Percentiles rank a stretch among this genome's conserved stretches.
phyloP scores from a whole-genome alignment of 2,888 invertebrate species.

The Ariolimax columbianus region DNA sequence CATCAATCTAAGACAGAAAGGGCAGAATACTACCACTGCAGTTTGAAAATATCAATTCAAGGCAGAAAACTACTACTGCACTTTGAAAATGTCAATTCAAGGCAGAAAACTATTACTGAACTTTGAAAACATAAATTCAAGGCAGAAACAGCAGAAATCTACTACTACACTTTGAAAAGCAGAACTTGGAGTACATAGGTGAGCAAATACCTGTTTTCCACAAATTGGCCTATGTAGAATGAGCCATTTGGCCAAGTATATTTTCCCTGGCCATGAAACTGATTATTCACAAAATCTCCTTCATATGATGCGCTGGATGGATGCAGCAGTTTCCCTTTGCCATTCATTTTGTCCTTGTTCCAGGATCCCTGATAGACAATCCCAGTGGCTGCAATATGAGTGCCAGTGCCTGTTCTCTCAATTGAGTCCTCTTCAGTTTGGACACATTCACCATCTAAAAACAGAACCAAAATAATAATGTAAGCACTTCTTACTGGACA shows the following conservation, averaged over 20 bases:
- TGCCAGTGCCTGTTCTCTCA: slow-evolving; percentile 73
- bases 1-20: no score
- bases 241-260: slow-evolving; percentile 78
- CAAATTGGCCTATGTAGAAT: slow-evolving; percentile 75
- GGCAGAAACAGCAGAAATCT: no score
- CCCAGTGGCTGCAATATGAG: slow-evolving; percentile 71
- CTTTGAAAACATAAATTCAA: no score
- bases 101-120: no score
- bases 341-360: slow-evolving; percentile 77
- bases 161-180: no score
- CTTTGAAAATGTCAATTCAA: not conserved
- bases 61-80: not conserved
- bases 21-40: no score
- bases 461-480: not conserved
- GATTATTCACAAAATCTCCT: slow-evolving; percentile 76
- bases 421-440: slow-evolving; percentile 68
- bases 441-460: slow-evolving; percentile 74
- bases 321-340: slow-evolving; percentile 71
- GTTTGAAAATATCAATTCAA: no score
- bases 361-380: slow-evolving; percentile 74
- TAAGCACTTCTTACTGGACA: no score
- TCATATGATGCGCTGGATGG: slow-evolving; percentile 74
- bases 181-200: not conserved
- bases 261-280: slow-evolving; percentile 76
- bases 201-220: slow-evolving; percentile 73